Base-by-base conservation (phyloP, 2,113 vertebrate genomes). In the Protobothrops mucrosquamatus region DNA sequence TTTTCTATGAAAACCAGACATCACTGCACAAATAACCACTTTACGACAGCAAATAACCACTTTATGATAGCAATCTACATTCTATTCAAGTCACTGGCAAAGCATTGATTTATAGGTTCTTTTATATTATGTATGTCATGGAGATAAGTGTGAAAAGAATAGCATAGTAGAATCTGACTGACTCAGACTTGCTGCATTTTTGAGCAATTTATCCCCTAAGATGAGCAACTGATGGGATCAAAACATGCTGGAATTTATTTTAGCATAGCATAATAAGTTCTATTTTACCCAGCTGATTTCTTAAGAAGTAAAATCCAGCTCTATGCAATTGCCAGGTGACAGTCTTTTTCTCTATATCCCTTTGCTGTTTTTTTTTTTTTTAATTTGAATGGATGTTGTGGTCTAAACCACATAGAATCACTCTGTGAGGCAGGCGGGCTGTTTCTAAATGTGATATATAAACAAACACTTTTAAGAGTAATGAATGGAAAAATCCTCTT, bases 51-150 rank as follows among this genome's bases (percentile, higher is more conserved):
- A 92, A 92, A 89, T 92, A 89, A 55, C 64, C 15, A 85, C 43
- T 89, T 92, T 85, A 89, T 89, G 52, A 92, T 34, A 85, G 52
- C 88, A 92, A 85, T 59, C 92, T 92, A 85, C 69, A 85, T 89
- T 85, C 43, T 43, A 85, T 85, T 92, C 88, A 89, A 85, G 88
- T 85, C 88, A 59, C 54, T 85, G 55, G 43, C 11, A 85, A 89
- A 89, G 34, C 39, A 85, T 48, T 89, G 92, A 92, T 51, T 89
- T 92, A 85, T 59, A 85, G 39, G 18, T 57, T 46, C 34, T 46
- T 92, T 59, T 89, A 74, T 85, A 89, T 57, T 89, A n/a, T 34
- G 26, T 43, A 85, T 89, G 52, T 43, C 26, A 59, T 51, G 22
- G 9, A 87, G 52, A 59, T 89, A 89, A 89, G 15, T 89, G 52